A percentile compares a stretch with the other conserved stretches of the same genome.
phyloP scores from a whole-genome alignment of 2,113 vertebrate species.

The Castor canadensis region DNA sequence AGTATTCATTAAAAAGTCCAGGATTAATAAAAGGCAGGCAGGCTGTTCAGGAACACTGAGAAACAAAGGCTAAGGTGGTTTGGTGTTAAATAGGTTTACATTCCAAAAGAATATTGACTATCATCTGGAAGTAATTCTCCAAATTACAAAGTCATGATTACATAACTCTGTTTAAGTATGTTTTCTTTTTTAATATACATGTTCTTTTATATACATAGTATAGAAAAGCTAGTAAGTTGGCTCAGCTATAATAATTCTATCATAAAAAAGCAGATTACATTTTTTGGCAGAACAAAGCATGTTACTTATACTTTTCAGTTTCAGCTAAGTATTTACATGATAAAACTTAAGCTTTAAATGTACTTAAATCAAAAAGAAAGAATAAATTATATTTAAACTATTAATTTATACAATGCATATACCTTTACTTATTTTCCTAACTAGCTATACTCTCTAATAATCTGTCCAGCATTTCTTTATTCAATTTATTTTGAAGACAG shows the following conservation, averaged over 20 bases:
- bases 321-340: slow-evolving; percentile 53
- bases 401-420: slow-evolving; percentile 56
- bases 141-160: slow-evolving; percentile 72
- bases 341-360: slow-evolving; percentile 61
- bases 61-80: slow-evolving; percentile 69
- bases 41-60: slow-evolving; percentile 43
- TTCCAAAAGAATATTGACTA: slow-evolving; percentile 72
- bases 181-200: slow-evolving; percentile 48
- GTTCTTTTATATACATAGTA: slow-evolving; percentile 60
- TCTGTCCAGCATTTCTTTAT: slow-evolving; percentile 52
- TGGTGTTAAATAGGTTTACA: slow-evolving; percentile 70
- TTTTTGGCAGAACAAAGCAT: slow-evolving; percentile 66
- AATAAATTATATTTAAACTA: slow-evolving; percentile 67
- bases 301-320: slow-evolving; percentile 64
- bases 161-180: slow-evolving; percentile 54
- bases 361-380: slow-evolving; percentile 59
- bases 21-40: slow-evolving; percentile 54
- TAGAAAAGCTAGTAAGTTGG: slow-evolving; percentile 66
- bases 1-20: slow-evolving; percentile 53
- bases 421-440: slow-evolving; percentile 49
- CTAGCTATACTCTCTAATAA: slow-evolving; percentile 28
- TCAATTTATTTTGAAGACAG: slow-evolving; percentile 43
- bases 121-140: slow-evolving; percentile 58
- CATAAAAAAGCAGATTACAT: slow-evolving; percentile 67
- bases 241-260: slow-evolving; percentile 53